Percentiles rank a stretch among this genome's conserved stretches.
phyloP scores from a whole-genome alignment of 2,888 invertebrate genomes.

The Artemia sinica region DNA sequence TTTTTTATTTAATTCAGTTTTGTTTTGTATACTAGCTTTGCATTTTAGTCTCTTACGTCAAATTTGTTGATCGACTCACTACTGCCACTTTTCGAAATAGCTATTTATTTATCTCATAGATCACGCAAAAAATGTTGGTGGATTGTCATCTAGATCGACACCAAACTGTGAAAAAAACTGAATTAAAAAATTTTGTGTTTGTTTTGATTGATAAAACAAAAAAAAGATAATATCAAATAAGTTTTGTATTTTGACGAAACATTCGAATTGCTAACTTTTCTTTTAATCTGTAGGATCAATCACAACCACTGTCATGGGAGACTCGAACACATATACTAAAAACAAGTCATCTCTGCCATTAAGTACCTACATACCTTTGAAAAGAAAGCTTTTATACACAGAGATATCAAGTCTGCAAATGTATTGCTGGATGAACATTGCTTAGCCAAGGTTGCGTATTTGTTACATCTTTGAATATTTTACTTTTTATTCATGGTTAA shows the following conservation, averaged over 20 bases:
- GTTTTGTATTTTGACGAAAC: slow-evolving; percentile 15
- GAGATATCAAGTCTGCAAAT: slow-evolving; percentile 63
- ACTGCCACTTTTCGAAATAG: too few species aligned
- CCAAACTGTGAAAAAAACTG: slow-evolving; percentile 27
- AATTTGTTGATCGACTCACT: too few species aligned
- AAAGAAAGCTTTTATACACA: slow-evolving; percentile 47
- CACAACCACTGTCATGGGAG: slow-evolving; percentile 34
- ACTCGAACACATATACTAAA: slow-evolving; percentile 43
- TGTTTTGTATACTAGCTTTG: too few species aligned
- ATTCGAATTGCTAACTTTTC: slow-evolving; percentile 12
- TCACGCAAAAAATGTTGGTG: too few species aligned
- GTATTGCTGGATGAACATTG: slow-evolving; percentile 49
- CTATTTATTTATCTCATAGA: too few species aligned
- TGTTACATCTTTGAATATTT: too few species aligned
- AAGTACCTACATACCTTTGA: slow-evolving; percentile 45
- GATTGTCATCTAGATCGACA: not conserved
- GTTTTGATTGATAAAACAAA: too few species aligned
- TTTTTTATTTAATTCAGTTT: too few species aligned
- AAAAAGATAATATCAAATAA: slow-evolving; percentile 1
- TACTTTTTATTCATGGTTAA: too few species aligned
- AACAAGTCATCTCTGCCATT: slow-evolving; percentile 39
- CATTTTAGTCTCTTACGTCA: too few species aligned
- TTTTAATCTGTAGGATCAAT: slow-evolving; percentile 19
- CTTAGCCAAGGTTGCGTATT: slow-evolving; percentile 41
- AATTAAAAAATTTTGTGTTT: too few species aligned